A percentile compares a stretch with the other conserved stretches of the same genome.
phyloP scores from a whole-genome alignment of 2,113 vertebrate species.

The Hippolais icterina region DNA sequence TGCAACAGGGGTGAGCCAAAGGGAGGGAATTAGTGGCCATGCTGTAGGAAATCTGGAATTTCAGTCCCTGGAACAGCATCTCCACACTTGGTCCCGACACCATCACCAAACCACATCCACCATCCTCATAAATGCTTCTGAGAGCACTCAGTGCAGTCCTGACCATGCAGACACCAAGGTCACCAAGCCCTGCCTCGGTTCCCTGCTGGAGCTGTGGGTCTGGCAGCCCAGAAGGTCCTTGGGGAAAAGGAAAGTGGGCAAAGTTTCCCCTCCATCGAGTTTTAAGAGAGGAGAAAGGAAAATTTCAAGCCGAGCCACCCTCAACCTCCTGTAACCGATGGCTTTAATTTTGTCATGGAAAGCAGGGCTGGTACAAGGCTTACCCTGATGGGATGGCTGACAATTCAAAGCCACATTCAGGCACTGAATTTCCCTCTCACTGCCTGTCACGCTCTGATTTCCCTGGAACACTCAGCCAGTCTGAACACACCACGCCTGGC shows the following conservation, averaged over 20 bases:
- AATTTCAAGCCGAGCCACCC: not conserved
- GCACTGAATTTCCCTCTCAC: not conserved
- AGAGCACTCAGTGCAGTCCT: not conserved
- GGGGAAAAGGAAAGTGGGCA: not conserved
- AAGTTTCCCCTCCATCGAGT: not conserved
- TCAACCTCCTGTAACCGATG: not conserved
- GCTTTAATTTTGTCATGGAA: not conserved
- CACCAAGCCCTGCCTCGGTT: not conserved
- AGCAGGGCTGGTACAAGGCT: not conserved
- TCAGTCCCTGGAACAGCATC: not conserved
- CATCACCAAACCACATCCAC: not conserved
- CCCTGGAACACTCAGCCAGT: not conserved
- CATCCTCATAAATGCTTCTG: not conserved
- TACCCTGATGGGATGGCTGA: not conserved
- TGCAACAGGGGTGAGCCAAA: not conserved
- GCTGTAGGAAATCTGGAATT: not conserved
- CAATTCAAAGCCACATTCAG: not conserved
- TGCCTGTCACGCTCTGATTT: not conserved
- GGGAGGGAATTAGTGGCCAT: not conserved
- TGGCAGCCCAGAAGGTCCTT: not conserved
- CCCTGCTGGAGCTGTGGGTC: not conserved
- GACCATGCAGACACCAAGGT: rapidly evolving
- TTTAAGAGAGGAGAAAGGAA: not conserved
- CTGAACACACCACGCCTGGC: rapidly evolving
- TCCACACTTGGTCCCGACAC: not conserved